phyloP scores from a whole-genome alignment of 2,113 vertebrate species.

The Amphilophus citrinellus region DNA sequence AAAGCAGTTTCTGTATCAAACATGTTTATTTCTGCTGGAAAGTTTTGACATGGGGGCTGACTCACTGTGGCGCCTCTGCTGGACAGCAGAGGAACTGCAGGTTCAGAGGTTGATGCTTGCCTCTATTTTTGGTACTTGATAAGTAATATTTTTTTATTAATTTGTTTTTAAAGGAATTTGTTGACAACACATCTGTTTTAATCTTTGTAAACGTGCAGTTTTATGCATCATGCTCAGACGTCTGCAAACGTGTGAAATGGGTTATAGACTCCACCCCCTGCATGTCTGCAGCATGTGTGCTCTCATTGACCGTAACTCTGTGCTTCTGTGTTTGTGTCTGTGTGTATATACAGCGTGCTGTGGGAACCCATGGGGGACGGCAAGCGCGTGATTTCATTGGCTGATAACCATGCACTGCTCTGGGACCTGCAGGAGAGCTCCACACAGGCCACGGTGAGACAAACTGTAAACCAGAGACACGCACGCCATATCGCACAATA shows the following conservation, averaged over 20 bases:
- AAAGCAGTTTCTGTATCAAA: neutral
- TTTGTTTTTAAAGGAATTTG: neutral
- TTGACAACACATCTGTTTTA: neutral
- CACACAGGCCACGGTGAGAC: conserved; percentile 88
- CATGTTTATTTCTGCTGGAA: neutral
- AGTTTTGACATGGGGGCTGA: neutral
- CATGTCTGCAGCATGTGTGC: conserved; percentile 17
- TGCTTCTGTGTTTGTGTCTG: conserved; percentile 22
- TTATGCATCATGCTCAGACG: too few species aligned
- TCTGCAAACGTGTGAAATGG: too few species aligned
- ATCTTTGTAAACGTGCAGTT: neutral
- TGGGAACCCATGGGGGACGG: conserved; percentile 98
- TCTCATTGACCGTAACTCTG: conserved; percentile 29
- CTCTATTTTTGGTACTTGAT: too few species aligned
- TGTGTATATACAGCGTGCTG: conserved; percentile 83
- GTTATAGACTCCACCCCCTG: neutral
- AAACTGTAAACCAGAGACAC: conserved; percentile 9
- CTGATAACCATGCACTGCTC: conserved; percentile 91
- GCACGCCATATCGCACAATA: conserved; percentile 54
- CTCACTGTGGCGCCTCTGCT: neutral
- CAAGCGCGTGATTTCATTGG: conserved; percentile 92
- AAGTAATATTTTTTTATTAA: too few species aligned
- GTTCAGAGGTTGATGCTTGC: neutral
- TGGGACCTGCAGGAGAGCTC: conserved; percentile 97
- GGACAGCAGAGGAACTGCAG: neutral